Conservation (phyloP, 2,888 invertebrate genomes). For the Calliopum simillimum region DNA sequence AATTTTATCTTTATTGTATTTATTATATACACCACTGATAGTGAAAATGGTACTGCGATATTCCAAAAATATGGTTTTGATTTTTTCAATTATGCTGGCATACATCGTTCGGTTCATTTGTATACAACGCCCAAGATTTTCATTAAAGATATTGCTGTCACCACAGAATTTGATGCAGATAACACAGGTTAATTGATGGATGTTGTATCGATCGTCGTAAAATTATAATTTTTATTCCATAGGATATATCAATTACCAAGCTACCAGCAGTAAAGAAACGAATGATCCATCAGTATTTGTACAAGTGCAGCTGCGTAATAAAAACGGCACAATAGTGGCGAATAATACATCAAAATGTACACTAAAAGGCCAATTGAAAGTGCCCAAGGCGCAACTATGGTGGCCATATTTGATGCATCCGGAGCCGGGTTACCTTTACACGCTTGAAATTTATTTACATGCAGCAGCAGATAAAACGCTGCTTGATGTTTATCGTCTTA, state of each 20-base stretch:
- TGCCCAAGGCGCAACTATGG: slow-evolving; percentile 86
- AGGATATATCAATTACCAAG: slow-evolving; percentile 56
- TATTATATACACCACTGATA: slow-evolving; percentile 39
- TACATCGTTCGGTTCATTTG: slow-evolving; percentile 90
- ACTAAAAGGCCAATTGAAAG: slow-evolving; percentile 72
- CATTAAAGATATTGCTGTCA: slow-evolving; percentile 85
- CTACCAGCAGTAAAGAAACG: slow-evolving; percentile 58
- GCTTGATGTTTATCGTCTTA: slow-evolving; percentile 84
- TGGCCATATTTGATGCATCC: slow-evolving; percentile 92
- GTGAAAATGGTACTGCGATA: slow-evolving; percentile 72
- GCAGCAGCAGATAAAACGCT: slow-evolving; percentile 54
- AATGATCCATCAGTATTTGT: slow-evolving; percentile 55
- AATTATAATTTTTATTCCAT: background rate
- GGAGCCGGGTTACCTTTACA: slow-evolving; percentile 86
- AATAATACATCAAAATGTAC: slow-evolving; percentile 68
- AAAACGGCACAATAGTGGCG: slow-evolving; percentile 70
- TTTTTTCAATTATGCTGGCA: slow-evolving; percentile 98
- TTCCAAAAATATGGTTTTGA: slow-evolving; percentile 90
- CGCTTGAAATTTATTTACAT: slow-evolving; percentile 73
- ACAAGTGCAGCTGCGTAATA: slow-evolving; percentile 68
- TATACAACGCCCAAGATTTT: slow-evolving; percentile 86
- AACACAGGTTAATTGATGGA: slow-evolving; percentile 25
- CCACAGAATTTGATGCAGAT: slow-evolving; percentile 71
- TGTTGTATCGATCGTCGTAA: background rate
- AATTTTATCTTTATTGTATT: slow-evolving; percentile 39